Evolutionary conservation across 1,140 invertebrate species (phyloP), one percentile per base, ranked within the genome.

Genomic region (Leptopilina boulardi): DNA sequence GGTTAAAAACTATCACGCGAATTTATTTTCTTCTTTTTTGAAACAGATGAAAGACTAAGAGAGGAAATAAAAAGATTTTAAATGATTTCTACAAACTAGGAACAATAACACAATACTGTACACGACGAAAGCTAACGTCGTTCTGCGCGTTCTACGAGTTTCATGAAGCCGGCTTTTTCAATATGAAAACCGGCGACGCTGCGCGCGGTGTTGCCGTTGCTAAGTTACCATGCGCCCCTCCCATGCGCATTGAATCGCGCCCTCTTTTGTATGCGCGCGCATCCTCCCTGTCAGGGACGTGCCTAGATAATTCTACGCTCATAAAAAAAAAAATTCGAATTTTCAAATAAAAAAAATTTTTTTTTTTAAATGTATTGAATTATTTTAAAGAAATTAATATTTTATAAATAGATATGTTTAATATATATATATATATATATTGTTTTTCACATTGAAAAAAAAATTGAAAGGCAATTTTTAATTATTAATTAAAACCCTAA

Each of bases 191-290:
- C 87, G 87, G 85, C 86, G 82, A 86, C 85, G 87, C 83, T 77
- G 82, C 76, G 79, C 85, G 85, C 86, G 76, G 79, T 83, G 84
- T 87, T 86, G 79, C 84, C 83, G 86, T 89, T 87, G 88, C 88
- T 77, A 84, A 85, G 88, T 86, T 88, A 88, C 86, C 81, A 79
- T 76, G 76, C 80, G 76, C 80, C 74, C 76, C 38, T 38, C 73
- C 79, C 51, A 56, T 66, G 30, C 76, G 42, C 30, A 59, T 15
- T 9, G 23, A 59, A 21, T 59, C 56, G 56, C 23, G 54, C 54
- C 42, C 34, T 34, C 71, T 38, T 44, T 15, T 11, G 9, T 5
- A 11, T 19, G 71, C 59, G 59, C 59, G 59, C 59, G 59, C 59
- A 66, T 66, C 21, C 23, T 30, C 10, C 26, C n/a, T 66, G 3